Percentiles rank a stretch among this genome's conserved stretches.
These are phyloP conservation scores for Gobio occitaniae DNA, from an alignment of 2,797 vertebrate species.

Conservation along the genomic window DNA sequence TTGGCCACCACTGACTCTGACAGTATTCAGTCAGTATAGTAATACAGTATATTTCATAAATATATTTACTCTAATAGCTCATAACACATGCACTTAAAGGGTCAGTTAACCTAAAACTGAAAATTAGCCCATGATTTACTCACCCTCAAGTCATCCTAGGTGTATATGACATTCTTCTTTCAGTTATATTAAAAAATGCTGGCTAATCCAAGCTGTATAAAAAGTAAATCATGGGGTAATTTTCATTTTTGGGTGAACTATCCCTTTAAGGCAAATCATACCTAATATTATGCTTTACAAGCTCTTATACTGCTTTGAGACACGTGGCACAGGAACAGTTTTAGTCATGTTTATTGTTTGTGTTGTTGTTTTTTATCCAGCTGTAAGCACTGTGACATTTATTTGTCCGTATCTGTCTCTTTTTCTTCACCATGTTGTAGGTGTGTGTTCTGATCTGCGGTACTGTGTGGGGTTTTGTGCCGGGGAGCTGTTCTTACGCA, in stretches of 20 bases:
- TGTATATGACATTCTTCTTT: too few species aligned
- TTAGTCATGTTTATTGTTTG: not conserved
- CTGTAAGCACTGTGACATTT: not conserved
- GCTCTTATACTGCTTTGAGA: not conserved
- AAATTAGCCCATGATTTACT: too few species aligned
- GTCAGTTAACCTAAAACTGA: too few species aligned
- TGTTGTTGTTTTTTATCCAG: not conserved
- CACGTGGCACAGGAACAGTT: not conserved
- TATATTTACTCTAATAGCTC: not conserved
- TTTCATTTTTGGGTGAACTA: too few species aligned
- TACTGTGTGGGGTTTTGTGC: conserved; percentile 71
- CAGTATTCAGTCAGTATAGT: too few species aligned
- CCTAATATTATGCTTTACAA: not conserved
- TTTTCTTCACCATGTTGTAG: conserved; percentile 46
- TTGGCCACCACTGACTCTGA: not conserved
- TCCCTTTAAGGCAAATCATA: not conserved
- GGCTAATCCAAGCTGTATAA: too few species aligned
- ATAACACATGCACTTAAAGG: not conserved
- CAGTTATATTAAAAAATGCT: too few species aligned
- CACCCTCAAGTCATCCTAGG: too few species aligned
- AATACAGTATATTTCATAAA: not conserved
- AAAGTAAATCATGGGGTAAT: too few species aligned
- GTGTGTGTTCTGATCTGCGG: conserved; percentile 69
- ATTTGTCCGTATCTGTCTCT: not conserved
- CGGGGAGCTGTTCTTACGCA: conserved; percentile 66